Evolutionary conservation across 2,797 vertebrate species (phyloP).

Genomic region (Rhadinocentrus ornatus): DNA sequence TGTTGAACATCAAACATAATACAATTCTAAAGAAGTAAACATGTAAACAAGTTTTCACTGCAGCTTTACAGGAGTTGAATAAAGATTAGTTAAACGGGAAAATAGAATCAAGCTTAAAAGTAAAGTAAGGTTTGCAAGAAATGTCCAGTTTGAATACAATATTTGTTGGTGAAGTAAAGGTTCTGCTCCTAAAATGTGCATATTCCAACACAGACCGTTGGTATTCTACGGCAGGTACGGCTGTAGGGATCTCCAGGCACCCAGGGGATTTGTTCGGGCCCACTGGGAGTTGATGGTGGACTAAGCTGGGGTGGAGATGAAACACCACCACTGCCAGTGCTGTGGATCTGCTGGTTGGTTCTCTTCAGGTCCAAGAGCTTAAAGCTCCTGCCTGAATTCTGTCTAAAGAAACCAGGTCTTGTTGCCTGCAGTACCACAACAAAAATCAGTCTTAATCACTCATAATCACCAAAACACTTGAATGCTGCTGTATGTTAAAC

Average conservation of each 20-base stretch:
- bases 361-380: slow-evolving; percentile 87
- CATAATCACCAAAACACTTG: background rate
- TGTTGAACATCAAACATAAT: no score
- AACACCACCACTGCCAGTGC: slow-evolving; percentile 76
- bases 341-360: slow-evolving; percentile 67
- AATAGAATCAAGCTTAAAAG: background rate
- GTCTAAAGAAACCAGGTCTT: slow-evolving; percentile 85
- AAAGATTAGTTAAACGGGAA: background rate
- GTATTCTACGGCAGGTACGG: slow-evolving; percentile 69
- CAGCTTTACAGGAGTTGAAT: background rate
- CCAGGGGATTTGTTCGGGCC: slow-evolving; percentile 49
- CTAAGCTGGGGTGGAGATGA: slow-evolving; percentile 87
- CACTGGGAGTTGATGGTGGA: slow-evolving; percentile 65
- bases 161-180: background rate
- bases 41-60: no score
- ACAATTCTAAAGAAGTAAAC: no score
- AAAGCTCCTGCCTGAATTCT: slow-evolving; percentile 89
- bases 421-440: slow-evolving; percentile 35
- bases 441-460: background rate
- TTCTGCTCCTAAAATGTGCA: background rate
- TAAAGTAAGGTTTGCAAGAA: background rate
- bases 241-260: slow-evolving; percentile 49
- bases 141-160: background rate
- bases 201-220: slow-evolving; percentile 55
- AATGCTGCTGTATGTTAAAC: background rate